Percentiles rank a stretch among this genome's conserved stretches.
Evolutionary conservation across 2,113 vertebrate genomes (phyloP).

Genomic region (Saguinus midas): DNA sequence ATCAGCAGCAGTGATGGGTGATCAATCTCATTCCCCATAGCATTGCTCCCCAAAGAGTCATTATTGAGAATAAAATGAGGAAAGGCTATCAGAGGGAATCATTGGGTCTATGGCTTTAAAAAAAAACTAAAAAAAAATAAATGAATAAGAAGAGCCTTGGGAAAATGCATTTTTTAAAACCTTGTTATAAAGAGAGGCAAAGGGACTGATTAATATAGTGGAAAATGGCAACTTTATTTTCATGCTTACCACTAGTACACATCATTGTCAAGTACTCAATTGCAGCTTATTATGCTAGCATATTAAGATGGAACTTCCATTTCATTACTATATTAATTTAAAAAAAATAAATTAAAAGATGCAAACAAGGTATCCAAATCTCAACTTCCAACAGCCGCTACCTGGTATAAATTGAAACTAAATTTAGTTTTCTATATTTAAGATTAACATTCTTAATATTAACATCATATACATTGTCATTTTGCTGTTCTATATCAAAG

Average conservation of each 20-base stretch:
- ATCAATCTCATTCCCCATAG: conserved; percentile 84
- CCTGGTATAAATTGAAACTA: not conserved
- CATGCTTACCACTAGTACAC: not conserved
- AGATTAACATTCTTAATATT: not conserved
- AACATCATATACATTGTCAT: not conserved
- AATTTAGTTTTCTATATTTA: not conserved
- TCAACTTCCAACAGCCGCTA: not conserved
- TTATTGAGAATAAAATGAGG: conserved; percentile 82
- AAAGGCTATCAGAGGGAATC: conserved; percentile 76
- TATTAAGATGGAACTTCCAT: not conserved
- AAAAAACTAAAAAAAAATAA: conserved; percentile 40
- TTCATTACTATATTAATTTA: not conserved
- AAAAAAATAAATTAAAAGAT: conserved; percentile 22
- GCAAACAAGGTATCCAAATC: not conserved
- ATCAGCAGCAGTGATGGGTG: conserved; percentile 84
- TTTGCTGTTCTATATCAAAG: not conserved
- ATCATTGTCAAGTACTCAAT: not conserved
- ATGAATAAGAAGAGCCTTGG: not conserved
- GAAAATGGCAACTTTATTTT: conserved; percentile 16
- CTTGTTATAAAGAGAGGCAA: not conserved
- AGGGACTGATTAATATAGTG: not conserved
- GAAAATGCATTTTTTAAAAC: conserved; percentile 31
- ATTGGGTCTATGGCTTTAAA: conserved; percentile 62
- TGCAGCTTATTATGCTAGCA: not conserved
- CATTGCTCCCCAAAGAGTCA: conserved; percentile 82